Conservation (phyloP, 1,140 invertebrate species). For the Drosophila quadrilineata region DNA sequence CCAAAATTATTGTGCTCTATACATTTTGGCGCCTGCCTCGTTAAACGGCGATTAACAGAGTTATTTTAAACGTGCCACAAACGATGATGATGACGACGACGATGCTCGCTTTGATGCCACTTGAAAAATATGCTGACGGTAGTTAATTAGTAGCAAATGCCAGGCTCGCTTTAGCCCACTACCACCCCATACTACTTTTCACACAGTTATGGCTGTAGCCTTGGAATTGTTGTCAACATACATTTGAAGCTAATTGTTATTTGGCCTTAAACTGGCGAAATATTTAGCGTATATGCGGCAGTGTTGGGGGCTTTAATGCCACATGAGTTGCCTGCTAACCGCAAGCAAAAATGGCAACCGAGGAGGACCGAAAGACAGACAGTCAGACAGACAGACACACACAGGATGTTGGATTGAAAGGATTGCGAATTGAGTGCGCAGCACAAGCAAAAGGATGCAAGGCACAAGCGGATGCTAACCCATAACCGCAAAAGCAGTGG, state of each 20-base stretch:
- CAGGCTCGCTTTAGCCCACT: slow-evolving; percentile 3
- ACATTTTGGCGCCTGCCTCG: slow-evolving; percentile 51
- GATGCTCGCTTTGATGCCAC: slow-evolving; percentile 59
- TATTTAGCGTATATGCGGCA: slow-evolving; percentile 39
- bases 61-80: slow-evolving; percentile 48
- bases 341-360: slow-evolving; percentile 33
- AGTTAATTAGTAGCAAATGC: slow-evolving; percentile 59
- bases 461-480: slow-evolving; percentile 10
- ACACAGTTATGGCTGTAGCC: neutral
- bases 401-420: slow-evolving; percentile 44
- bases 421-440: slow-evolving; percentile 30
- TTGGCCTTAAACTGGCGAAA: neutral
- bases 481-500: slow-evolving; percentile 64
- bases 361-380: slow-evolving; percentile 33
- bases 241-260: too few relatives aligned
- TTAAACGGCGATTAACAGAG: slow-evolving; percentile 68
- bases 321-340: slow-evolving; percentile 56
- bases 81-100: too few relatives aligned
- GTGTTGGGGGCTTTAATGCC: slow-evolving; percentile 48
- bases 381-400: slow-evolving; percentile 17
- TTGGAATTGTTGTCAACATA: neutral
- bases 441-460: slow-evolving; percentile 40
- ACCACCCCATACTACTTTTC: too few relatives aligned
- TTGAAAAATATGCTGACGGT: slow-evolving; percentile 66
- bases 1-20: slow-evolving; percentile 36